Percentiles rank a stretch among this genome's conserved stretches.
These are phyloP conservation scores for Linnaemya vulpina DNA, from an alignment of 2,888 invertebrate species.

Conservation along the genomic window DNA sequence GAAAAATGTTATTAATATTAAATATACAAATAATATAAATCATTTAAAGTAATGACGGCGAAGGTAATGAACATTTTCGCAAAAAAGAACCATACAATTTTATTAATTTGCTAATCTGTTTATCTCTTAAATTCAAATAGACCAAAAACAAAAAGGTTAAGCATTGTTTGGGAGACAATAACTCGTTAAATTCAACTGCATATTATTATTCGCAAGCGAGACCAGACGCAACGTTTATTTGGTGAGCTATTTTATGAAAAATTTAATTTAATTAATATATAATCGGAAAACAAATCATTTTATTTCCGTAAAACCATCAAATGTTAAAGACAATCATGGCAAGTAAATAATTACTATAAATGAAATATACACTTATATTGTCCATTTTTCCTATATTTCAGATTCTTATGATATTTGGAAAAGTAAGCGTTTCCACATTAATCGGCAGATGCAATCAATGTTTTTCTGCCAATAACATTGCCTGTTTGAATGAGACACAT, in stretches of 20 bases:
- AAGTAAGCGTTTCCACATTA: neutral
- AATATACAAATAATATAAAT: neutral
- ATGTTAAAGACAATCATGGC: constrained; percentile 34
- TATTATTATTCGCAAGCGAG: neutral
- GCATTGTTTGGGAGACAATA: neutral
- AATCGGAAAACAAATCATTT: neutral
- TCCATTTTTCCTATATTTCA: neutral
- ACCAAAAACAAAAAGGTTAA: neutral
- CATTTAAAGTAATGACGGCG: neutral
- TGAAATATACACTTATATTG: no score
- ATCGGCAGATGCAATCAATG: constrained; percentile 71
- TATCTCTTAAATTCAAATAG: neutral
- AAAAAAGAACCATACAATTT: neutral
- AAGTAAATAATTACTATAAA: constrained; percentile 12
- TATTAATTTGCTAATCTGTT: neutral
- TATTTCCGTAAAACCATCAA: neutral
- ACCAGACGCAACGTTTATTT: neutral
- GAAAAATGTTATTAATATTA: neutral
- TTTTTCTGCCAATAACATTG: constrained; percentile 66
- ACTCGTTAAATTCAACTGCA: neutral
- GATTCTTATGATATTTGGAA: constrained; percentile 12
- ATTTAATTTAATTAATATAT: no score
- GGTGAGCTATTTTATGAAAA: neutral
- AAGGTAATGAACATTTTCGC: neutral
- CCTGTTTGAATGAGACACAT: constrained; percentile 72